Percentiles rank a stretch among this genome's conserved stretches.
phyloP scores from a whole-genome alignment of 2,888 invertebrate species.

The Himalopsyche anomala region DNA sequence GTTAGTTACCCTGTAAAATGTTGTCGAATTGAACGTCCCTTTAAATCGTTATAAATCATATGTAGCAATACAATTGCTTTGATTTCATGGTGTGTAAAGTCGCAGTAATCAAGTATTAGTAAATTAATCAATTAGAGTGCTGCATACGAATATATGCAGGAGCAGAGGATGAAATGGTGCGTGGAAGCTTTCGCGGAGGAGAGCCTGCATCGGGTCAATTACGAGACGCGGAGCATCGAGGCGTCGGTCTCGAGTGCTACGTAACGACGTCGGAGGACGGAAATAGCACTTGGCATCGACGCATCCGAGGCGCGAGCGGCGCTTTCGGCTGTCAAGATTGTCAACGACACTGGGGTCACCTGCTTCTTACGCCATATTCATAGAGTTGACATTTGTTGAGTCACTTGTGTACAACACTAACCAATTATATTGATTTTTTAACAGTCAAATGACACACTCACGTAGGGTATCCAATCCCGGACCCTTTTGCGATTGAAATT shows the following conservation, averaged over 20 bases:
- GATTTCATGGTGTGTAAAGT: too few species aligned
- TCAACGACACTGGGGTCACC: slow-evolving; percentile 43
- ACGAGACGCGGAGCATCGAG: slow-evolving; percentile 29
- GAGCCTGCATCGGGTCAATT: slow-evolving; percentile 34
- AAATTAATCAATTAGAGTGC: too few species aligned
- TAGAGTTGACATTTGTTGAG: slow-evolving; percentile 31
- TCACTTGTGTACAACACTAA: neutral
- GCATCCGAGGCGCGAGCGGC: slow-evolving; percentile 41
- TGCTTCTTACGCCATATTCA: slow-evolving; percentile 42
- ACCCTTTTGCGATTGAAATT: too few species aligned
- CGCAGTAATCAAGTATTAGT: too few species aligned
- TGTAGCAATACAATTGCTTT: too few species aligned
- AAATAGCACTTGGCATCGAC: slow-evolving; percentile 44
- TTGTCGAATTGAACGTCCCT: too few species aligned
- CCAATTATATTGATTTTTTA: too few species aligned
- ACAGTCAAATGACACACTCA: too few species aligned
- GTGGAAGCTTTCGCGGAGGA: neutral
- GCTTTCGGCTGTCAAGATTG: slow-evolving; percentile 36
- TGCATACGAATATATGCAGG: too few species aligned
- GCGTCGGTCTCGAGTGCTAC: slow-evolving; percentile 40
- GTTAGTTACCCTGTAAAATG: too few species aligned
- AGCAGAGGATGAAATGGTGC: neutral
- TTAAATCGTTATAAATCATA: too few species aligned
- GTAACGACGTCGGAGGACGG: slow-evolving; percentile 25
- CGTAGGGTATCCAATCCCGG: too few species aligned